Conservation (phyloP, 2,888 invertebrate species). For the Drosophila multiciliata region DNA sequence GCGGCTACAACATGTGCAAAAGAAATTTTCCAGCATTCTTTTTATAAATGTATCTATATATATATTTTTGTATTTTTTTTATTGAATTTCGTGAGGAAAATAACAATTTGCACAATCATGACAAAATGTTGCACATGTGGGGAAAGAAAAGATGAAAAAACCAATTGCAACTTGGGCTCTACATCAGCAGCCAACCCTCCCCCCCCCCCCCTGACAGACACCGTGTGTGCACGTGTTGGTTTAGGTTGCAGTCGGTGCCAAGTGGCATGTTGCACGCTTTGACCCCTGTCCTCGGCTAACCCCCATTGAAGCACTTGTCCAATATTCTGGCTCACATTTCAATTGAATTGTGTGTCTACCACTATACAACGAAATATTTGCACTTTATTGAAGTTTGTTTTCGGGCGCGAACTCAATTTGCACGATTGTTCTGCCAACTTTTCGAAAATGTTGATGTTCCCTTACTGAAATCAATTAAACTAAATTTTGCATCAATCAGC, state of each 20-base stretch:
- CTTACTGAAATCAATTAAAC: background rate
- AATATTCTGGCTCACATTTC: conserved; percentile 39
- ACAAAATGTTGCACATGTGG: conserved; percentile 44
- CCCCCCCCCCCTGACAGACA: background rate
- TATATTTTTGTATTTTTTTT: conserved; percentile 24
- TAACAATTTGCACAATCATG: conserved; percentile 54
- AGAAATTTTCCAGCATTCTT: conserved; percentile 17
- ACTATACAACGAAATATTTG: conserved; percentile 25
- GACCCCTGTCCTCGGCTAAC: background rate
- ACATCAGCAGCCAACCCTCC: background rate
- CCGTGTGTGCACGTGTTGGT: conserved; percentile 29
- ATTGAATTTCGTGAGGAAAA: conserved; percentile 54
- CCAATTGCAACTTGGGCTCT: conserved; percentile 27
- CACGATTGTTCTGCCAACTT: conserved; percentile 4
- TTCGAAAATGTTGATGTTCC: background rate
- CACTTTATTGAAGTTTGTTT: conserved; percentile 11
- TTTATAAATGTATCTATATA: background rate
- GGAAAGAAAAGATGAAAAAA: background rate
- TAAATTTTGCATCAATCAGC: background rate
- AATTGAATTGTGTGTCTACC: conserved; percentile 38
- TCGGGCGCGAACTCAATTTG: conserved; percentile 19
- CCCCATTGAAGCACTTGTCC: conserved; percentile 27
- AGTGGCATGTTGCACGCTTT: conserved; percentile 28
- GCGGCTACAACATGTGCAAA: conserved; percentile 12
- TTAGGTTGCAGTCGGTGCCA: conserved; percentile 16